Base-by-base conservation (phyloP, 2,888 invertebrate genomes). In the Drosophila cognata region DNA sequence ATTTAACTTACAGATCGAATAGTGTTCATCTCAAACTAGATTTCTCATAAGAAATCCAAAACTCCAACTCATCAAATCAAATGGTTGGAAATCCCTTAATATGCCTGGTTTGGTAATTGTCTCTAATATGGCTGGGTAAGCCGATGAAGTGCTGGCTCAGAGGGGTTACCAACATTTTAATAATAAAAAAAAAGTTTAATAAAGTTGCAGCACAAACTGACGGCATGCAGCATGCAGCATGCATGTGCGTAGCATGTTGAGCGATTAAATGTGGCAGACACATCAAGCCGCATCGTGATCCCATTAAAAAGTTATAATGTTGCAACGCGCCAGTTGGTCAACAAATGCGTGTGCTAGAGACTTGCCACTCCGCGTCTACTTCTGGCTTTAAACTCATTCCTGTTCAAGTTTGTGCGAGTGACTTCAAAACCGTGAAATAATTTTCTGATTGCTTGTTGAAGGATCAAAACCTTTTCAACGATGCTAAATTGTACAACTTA, bases 251-350 rank as follows among this genome's bases (percentile, higher is more conserved):
- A 4, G 28, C 59, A 46, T 33, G 46, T 35, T 25, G 25, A 28
- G 28, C 48, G 55, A 55, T 55, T 36, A 52, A 68, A 51, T 52
- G 43, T 48, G 52, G 55, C 41, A 41, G 56, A 56, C 29, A n/a
- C 11, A 11, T 29, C 56, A 7, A 28, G 38, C 56, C 18, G 31
- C 51, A 52, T 31, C n/a, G 51, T 31, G 29, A 21, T 29, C 43
- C 74, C 81, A 81, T 79, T 79, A 79, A 81, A 81, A 81, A 71
- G 71, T 77, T 57, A 78, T 78, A 71, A 75, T 72, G 56, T 70
- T 81, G 69, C 71, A 67, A 31, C 43, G 33, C 58, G 52, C 67
- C 71, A 48, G 71, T 69, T 61, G 81, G 81, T 77, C 81, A 83
- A 62, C 83, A 81, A 57, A 69, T 60, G 76, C 70, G 50, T 66